Evolutionary conservation across 2,113 vertebrate genomes (phyloP).

Genomic region (Nesospiza acunhae): DNA sequence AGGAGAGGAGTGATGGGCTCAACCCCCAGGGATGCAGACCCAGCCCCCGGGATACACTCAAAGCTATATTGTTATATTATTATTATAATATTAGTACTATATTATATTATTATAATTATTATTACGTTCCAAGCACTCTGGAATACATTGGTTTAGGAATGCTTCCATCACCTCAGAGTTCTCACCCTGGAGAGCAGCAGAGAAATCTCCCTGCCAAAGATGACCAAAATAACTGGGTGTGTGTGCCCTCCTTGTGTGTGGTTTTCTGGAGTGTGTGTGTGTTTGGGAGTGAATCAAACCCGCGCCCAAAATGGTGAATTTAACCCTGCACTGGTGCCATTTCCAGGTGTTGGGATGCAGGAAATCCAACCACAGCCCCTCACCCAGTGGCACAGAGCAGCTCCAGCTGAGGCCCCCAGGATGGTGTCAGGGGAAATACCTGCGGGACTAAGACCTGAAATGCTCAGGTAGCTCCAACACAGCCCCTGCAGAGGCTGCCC

Average conservation of each 20-base stretch:
- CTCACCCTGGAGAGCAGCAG: neutral
- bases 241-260: fast-evolving
- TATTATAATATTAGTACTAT: neutral
- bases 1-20: neutral
- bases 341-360: neutral
- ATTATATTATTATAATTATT: neutral
- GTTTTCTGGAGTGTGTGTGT: neutral
- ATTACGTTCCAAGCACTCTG: neutral
- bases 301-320: neutral
- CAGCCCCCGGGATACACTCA: fast-evolving
- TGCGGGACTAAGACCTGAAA: neutral
- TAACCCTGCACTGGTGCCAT: fast-evolving
- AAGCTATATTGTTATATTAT: neutral
- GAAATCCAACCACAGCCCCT: neutral
- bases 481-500: neutral
- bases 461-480: neutral
- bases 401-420: neutral
- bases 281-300: neutral
- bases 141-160: fast-evolving
- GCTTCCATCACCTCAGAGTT: neutral
- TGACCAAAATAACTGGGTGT: fast-evolving
- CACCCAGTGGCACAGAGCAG: neutral
- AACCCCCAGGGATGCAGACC: fast-evolving
- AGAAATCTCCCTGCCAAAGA: neutral
- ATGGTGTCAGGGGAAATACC: fast-evolving